A percentile compares a stretch with the other conserved stretches of the same genome.
Conservation (phyloP, 2,888 invertebrate species). For the Vanessa cardui region DNA sequence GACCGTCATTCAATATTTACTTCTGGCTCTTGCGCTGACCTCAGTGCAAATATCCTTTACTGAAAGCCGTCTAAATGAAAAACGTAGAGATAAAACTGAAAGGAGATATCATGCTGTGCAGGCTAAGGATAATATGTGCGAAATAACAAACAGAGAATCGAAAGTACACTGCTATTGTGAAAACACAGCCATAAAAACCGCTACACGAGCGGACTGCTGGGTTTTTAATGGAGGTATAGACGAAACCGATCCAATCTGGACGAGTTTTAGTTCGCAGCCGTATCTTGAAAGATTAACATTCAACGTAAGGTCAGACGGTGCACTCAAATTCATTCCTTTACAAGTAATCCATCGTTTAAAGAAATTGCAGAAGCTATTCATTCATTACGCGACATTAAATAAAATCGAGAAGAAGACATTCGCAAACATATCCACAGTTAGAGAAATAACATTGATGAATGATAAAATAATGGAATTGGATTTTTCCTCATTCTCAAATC, state of each 20-base stretch:
- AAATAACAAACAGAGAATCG: conserved; percentile 78
- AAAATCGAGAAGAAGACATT: conserved; percentile 89
- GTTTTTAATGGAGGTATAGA: conserved; percentile 87
- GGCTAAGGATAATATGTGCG: conserved; percentile 82
- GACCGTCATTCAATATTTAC: conserved; percentile 78
- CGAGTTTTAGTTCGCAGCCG: conserved; percentile 87
- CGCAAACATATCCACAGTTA: conserved; percentile 87
- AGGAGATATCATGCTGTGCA: conserved; percentile 67
- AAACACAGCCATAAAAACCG: conserved; percentile 78
- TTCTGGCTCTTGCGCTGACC: conserved; percentile 77
- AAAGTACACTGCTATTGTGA: conserved; percentile 88
- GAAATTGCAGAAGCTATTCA: conserved; percentile 85
- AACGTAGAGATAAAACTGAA: conserved; percentile 79
- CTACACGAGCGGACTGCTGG: conserved; percentile 89
- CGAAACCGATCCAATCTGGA: conserved; percentile 88
- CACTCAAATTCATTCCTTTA: conserved; percentile 87
- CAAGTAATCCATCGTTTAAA: conserved; percentile 85
- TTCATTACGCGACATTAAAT: conserved; percentile 88
- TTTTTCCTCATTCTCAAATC: conserved; percentile 88
- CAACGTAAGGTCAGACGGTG: conserved; percentile 86
- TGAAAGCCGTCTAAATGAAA: conserved; percentile 80
- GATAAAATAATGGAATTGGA: conserved; percentile 88
- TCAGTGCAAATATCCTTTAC: conserved; percentile 80
- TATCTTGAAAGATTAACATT: conserved; percentile 86
- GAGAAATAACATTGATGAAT: conserved; percentile 87